phyloP scores from a whole-genome alignment of 2,797 vertebrate genomes.

The Pangasius larnaudii region DNA sequence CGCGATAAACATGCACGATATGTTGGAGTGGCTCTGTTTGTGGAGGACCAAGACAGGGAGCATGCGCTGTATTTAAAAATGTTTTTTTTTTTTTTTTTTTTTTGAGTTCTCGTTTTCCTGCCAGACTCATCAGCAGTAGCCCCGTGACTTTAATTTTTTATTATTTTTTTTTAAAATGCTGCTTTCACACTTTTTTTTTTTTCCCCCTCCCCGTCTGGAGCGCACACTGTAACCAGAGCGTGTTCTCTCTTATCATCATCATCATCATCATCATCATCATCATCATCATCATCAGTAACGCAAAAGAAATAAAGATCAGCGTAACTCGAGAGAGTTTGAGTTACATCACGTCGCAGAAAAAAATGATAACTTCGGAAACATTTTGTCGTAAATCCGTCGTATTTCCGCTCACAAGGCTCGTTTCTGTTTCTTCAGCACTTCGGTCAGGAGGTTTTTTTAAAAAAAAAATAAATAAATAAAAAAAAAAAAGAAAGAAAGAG shows the following conservation, averaged over 20 bases:
- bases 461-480: too few relatives aligned
- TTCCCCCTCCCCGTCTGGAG: too few relatives aligned
- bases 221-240: not conserved
- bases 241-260: too few relatives aligned
- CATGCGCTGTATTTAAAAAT: conserved; percentile 30
- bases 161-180: not conserved
- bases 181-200: not conserved
- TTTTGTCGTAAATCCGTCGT: too few relatives aligned
- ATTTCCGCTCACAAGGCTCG: too few relatives aligned
- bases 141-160: not conserved
- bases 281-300: not conserved
- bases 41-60: conserved; percentile 39
- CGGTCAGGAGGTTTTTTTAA: not conserved
- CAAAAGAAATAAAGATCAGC: not conserved
- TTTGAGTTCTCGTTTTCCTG: not conserved
- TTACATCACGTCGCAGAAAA: not conserved
- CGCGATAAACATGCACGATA: not conserved
- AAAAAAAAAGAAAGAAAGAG: not conserved
- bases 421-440: not conserved
- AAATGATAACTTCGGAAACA: too few relatives aligned
- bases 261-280: too few relatives aligned
- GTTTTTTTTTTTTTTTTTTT: conserved; percentile 33
- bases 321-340: not conserved
- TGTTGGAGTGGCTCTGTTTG: conserved; percentile 24
- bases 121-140: not conserved